These are phyloP conservation scores for Heterocephalus glaber DNA, from an alignment of 2,113 vertebrate genomes.

Conservation along the genomic window DNA sequence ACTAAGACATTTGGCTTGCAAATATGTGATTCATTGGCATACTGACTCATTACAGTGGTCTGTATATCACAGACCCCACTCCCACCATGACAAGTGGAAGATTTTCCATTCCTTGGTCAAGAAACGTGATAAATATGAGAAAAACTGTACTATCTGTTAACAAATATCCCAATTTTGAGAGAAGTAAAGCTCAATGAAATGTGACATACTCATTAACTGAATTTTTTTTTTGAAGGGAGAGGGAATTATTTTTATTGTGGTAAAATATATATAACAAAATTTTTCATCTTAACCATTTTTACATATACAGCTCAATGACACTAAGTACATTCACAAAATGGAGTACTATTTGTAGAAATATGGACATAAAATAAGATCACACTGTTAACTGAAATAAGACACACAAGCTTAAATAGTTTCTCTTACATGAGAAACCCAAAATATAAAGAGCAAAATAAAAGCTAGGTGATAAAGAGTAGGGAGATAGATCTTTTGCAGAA, in stretches of 20 bases:
- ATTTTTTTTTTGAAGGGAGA: neutral
- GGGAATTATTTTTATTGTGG: neutral
- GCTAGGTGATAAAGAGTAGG: neutral
- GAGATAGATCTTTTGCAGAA: neutral
- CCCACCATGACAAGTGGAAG: neutral
- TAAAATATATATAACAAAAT: neutral
- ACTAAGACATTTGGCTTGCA: neutral
- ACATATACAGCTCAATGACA: neutral
- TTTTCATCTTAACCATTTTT: neutral
- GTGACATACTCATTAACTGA: neutral
- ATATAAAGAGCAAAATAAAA: neutral
- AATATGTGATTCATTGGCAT: neutral
- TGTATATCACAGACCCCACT: accelerated
- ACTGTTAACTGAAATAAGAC: neutral
- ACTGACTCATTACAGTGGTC: neutral
- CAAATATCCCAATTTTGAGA: neutral
- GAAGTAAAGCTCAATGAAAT: neutral
- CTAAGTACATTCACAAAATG: neutral
- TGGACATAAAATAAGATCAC: neutral
- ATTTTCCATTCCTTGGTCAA: neutral
- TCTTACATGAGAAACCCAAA: neutral
- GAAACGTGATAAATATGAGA: neutral
- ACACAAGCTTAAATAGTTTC: neutral
- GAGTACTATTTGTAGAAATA: neutral
- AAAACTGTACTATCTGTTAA: neutral